Conservation (phyloP, 2,113 vertebrate genomes). For the Oenanthe melanoleuca region DNA sequence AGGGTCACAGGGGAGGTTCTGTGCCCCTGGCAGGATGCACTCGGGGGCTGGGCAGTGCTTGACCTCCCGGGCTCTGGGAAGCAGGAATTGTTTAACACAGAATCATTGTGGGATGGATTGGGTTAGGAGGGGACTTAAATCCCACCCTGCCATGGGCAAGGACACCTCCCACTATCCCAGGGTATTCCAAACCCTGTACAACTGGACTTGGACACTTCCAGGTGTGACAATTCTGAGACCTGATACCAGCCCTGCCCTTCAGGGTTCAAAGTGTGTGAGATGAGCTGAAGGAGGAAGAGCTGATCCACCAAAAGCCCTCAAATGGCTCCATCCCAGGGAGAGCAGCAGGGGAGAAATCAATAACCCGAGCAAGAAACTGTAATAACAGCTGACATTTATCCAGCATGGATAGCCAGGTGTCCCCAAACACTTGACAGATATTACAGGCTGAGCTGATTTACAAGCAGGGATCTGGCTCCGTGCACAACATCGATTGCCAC, state of each 20-base stretch:
- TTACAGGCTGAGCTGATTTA: constrained; percentile 62
- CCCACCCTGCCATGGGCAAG: neutral
- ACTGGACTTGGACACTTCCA: neutral
- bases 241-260: neutral
- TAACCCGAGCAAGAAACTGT: constrained; percentile 59
- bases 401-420: constrained; percentile 63
- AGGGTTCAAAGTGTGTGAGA: neutral
- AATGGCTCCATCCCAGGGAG: constrained; percentile 38
- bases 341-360: constrained; percentile 61
- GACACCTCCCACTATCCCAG: neutral
- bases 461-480: constrained; percentile 34
- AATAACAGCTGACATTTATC: constrained; percentile 73
- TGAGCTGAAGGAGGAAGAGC: constrained; percentile 6
- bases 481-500: neutral
- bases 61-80: neutral
- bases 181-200: neutral
- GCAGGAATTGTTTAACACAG: neutral
- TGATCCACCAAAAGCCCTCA: constrained; percentile 28
- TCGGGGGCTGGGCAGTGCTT: neutral
- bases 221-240: neutral
- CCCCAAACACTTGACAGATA: constrained; percentile 66
- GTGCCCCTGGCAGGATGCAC: neutral
- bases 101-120: neutral
- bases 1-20: neutral
- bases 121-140: neutral